A percentile compares a stretch with the other conserved stretches of the same genome.
Evolutionary conservation across 2,888 invertebrate species (phyloP).

Genomic region (Andrena fulva): DNA sequence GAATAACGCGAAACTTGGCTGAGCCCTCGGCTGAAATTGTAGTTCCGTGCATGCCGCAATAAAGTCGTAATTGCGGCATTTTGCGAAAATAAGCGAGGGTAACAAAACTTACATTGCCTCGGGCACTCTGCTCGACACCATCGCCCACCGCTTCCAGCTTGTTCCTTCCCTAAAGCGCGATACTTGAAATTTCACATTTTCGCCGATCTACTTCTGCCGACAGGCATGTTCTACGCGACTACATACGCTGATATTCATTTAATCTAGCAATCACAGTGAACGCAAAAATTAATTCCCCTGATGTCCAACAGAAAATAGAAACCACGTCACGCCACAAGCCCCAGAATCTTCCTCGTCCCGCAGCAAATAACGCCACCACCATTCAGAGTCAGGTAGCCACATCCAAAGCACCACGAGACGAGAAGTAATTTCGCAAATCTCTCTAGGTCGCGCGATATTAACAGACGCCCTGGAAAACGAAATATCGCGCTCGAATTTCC

Average conservation of each 20-base stretch:
- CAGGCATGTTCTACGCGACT: neutral
- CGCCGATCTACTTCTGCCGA: neutral
- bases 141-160: constrained; percentile 1
- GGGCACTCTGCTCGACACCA: constrained; percentile 50
- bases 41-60: constrained; percentile 51
- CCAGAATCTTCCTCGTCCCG: neutral
- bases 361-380: constrained; percentile 11
- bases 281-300: neutral
- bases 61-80: constrained; percentile 63
- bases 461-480: constrained; percentile 32
- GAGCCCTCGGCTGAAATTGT: constrained; percentile 41
- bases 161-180: constrained; percentile 22
- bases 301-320: neutral
- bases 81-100: constrained; percentile 53
- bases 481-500: constrained; percentile 56
- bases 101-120: constrained; percentile 58
- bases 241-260: too few relatives aligned
- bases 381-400: neutral
- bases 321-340: neutral
- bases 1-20: constrained; percentile 19
- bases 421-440: constrained; percentile 51
- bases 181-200: constrained; percentile 28
- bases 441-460: constrained; percentile 54
- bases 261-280: too few relatives aligned
- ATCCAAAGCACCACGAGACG: constrained; percentile 13